These are phyloP conservation scores for Rhizomys pruinosus DNA, from an alignment of 2,113 vertebrate genomes.

Conservation along the genomic window DNA sequence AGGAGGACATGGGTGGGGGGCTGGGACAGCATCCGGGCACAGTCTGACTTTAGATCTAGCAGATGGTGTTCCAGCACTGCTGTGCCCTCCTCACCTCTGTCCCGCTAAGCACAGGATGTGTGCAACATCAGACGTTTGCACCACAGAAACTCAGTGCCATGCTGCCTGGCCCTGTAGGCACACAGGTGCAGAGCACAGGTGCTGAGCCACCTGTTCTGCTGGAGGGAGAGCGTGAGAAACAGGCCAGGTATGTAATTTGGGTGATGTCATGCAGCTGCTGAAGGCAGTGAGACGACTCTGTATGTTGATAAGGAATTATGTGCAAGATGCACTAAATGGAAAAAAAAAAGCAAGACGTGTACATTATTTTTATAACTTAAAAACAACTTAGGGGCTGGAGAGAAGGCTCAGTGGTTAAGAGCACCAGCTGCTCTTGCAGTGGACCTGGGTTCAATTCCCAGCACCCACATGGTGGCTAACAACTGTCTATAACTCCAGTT, in stretches of 20 bases:
- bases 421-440: too few species aligned
- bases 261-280: background rate
- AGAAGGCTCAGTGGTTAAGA: too few species aligned
- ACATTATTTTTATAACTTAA: background rate
- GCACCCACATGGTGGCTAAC: too few species aligned
- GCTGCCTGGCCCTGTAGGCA: background rate
- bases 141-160: background rate
- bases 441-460: too few species aligned
- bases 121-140: too few species aligned
- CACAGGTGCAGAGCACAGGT: background rate
- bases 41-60: background rate
- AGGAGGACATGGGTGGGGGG: background rate
- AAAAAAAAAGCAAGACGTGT: background rate
- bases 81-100: background rate
- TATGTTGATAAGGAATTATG: background rate
- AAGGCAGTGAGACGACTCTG: background rate
- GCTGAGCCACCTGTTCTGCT: background rate
- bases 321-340: background rate
- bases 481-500: too few species aligned
- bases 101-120: background rate
- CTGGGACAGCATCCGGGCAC: too few species aligned
- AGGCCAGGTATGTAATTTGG: background rate
- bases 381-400: too few species aligned
- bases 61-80: accelerated
- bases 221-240: accelerated